phyloP scores from a whole-genome alignment of 2,797 vertebrate genomes.

The Aldrovandia affinis region DNA sequence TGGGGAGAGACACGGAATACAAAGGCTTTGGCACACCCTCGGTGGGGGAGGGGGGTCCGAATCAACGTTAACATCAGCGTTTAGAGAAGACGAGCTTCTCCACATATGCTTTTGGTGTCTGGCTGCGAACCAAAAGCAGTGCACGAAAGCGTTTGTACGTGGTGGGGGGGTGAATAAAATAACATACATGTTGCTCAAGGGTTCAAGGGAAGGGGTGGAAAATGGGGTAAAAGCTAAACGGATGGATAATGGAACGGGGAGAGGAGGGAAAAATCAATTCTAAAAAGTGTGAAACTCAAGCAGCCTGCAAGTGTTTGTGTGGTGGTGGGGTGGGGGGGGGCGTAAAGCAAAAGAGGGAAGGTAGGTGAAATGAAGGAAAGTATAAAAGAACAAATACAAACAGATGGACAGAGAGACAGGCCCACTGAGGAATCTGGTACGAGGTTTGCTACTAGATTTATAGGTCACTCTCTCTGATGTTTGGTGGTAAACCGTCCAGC shows the following conservation, averaged over 20 bases:
- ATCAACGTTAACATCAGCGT: constrained; percentile 65
- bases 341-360: constrained; percentile 19
- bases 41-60: constrained; percentile 47
- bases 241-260: constrained; percentile 39
- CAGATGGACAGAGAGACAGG: constrained; percentile 71
- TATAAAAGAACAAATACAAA: constrained; percentile 98
- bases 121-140: constrained; percentile 81
- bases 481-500: constrained; percentile 88
- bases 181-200: constrained; percentile 32
- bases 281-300: constrained; percentile 82
- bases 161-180: constrained; percentile 51
- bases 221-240: constrained; percentile 56
- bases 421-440: constrained; percentile 80
- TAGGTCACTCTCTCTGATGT: constrained; percentile 88
- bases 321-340: constrained; percentile 30
- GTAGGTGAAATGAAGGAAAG: constrained; percentile 35
- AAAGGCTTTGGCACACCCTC: constrained; percentile 65
- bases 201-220: constrained; percentile 33
- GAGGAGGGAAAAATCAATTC: constrained; percentile 39
- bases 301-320: constrained; percentile 47
- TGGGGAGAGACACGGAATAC: constrained; percentile 66
- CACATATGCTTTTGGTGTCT: constrained; percentile 75
- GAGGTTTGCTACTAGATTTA: constrained; percentile 91
- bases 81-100: constrained; percentile 76
- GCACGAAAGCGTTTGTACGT: constrained; percentile 82